phyloP scores from a whole-genome alignment of 1,140 invertebrate species.

The Sitobion miscanthi region DNA sequence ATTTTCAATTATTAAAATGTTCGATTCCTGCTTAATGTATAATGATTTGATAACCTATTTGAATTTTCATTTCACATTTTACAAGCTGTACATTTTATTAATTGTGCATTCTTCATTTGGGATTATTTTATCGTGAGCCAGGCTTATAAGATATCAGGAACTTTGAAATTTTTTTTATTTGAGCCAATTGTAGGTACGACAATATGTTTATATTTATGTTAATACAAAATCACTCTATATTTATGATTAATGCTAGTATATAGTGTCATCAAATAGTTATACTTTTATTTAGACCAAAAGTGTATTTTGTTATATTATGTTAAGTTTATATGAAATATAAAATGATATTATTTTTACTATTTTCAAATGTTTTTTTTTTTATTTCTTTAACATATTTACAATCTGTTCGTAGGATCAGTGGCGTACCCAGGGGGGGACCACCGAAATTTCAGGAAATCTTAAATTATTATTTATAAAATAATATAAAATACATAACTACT shows the following conservation, averaged over 20 bases:
- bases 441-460: conserved; percentile 13
- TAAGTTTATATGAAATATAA: no score
- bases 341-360: no score
- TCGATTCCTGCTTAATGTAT: neutral
- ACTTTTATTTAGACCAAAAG: no score
- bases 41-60: neutral
- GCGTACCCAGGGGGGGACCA: neutral
- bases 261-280: no score
- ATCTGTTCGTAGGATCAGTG: no score
- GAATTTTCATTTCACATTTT: neutral
- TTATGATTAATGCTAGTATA: no score
- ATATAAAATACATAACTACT: neutral
- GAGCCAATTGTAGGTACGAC: no score
- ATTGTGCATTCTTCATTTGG: neutral
- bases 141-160: neutral
- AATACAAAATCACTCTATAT: no score
- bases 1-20: neutral
- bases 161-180: neutral
- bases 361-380: no score
- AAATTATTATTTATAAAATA: neutral
- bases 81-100: neutral
- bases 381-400: no score
- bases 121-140: neutral
- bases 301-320: no score
- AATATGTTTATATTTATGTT: no score